Base-by-base conservation (phyloP, 2,113 vertebrate species). In the Bombycilla garrulus region DNA sequence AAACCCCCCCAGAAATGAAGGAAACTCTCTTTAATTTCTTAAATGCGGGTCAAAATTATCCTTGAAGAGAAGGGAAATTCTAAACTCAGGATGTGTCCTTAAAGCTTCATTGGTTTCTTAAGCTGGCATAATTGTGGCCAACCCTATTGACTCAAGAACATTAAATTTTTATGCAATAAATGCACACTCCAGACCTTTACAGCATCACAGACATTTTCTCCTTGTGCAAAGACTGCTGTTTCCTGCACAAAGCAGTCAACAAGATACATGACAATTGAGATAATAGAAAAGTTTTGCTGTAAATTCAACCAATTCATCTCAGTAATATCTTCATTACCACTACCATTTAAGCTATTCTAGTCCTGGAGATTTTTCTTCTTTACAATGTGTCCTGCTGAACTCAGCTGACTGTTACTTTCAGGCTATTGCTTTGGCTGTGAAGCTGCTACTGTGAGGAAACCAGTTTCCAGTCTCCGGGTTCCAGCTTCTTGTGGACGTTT, bases 81-180 rank as follows among this genome's bases (percentile, higher is more conserved):
- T 83, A 50, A 73, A 80, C 26, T 74, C 45, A 53, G 15, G 42
- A 35, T 72, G 12, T 83, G 86, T 82, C 84, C 42, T 94, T 82
- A 83, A 77, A 85, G 44, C 50, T 80, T 81, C 38, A 77, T 2
- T 57, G 20, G 6, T 82, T 82, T 81, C 77, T 91, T 87, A 82
- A 94, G 10, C 36, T 64, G 51, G 69, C 86, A 31, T 38, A 91
- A 80, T 53, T 89, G 73, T 76, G 58, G 51, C 67, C 78, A 96
- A 92, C 51, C 40, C 26, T 35, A 90, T 64, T 8, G n/a, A 73
- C 73, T 53, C 42, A 71, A 92, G 70, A 50, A 65, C 56, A 80
- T 81, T 86, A 95, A 92, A 82, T 61, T 57, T 26, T 93, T 88
- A 48, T 57, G 44, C 76, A 95, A 86, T 54, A 82, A 65, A 62